phyloP scores from a whole-genome alignment of 2,888 invertebrate species.

The Parnassius mnemosyne region DNA sequence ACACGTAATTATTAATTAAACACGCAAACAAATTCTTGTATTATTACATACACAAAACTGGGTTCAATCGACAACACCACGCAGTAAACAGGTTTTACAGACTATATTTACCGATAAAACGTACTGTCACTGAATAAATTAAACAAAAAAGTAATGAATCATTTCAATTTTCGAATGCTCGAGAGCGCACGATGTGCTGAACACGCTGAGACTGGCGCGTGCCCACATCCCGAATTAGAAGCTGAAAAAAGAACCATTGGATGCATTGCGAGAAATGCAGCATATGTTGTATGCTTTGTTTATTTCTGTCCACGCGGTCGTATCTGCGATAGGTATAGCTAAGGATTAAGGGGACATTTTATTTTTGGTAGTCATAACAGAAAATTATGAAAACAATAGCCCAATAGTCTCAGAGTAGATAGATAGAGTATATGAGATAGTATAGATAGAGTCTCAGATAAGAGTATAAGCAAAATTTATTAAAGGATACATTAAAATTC shows the following conservation, averaged over 20 bases:
- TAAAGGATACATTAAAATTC: too few species aligned
- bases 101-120: slow-evolving; percentile 55
- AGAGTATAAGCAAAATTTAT: too few species aligned
- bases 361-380: slow-evolving; percentile 24
- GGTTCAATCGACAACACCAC: slow-evolving; percentile 10
- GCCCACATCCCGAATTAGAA: slow-evolving; percentile 75
- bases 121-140: slow-evolving; percentile 24
- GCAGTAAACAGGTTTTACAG: slow-evolving; percentile 19
- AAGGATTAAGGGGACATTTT: slow-evolving; percentile 34
- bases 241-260: slow-evolving; percentile 60
- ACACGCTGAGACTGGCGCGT: slow-evolving; percentile 70
- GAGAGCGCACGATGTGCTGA: slow-evolving; percentile 61
- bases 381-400: slow-evolving; percentile 11
- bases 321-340: slow-evolving; percentile 35
- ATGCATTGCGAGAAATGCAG: slow-evolving; percentile 74
- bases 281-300: slow-evolving; percentile 57
- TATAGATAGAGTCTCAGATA: too few species aligned
- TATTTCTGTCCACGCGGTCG: slow-evolving; percentile 50
- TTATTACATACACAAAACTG: slow-evolving; percentile 8
- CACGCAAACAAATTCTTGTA: slow-evolving; percentile 4
- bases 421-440: too few species aligned
- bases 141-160: slow-evolving; percentile 32
- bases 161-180: slow-evolving; percentile 38
- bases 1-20: slow-evolving; percentile 11
- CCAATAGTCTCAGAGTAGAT: too few species aligned